phyloP scores from a whole-genome alignment of 2,113 vertebrate species.

The Cebus imitator region DNA sequence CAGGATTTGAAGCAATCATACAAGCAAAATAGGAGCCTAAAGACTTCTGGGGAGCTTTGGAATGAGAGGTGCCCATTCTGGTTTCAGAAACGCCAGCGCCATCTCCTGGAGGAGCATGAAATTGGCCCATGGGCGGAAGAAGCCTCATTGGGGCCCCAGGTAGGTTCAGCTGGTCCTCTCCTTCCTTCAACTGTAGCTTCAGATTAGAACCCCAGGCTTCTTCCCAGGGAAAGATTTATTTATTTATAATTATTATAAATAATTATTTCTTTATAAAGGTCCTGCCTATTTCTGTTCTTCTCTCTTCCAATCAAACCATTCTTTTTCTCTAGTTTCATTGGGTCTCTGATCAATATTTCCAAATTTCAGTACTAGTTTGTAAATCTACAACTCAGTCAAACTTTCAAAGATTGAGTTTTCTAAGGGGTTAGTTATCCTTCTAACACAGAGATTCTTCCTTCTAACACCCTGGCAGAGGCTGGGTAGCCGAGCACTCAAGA shows the following conservation, averaged over 20 bases:
- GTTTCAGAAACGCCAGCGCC: background rate
- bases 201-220: background rate
- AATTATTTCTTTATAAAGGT: background rate
- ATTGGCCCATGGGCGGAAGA: background rate
- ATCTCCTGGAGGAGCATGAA: background rate
- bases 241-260: background rate
- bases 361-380: background rate
- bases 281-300: background rate
- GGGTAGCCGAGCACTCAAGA: accelerated
- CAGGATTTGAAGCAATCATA: background rate
- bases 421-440: background rate
- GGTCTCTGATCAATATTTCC: background rate
- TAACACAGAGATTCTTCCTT: background rate
- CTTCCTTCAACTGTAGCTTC: background rate
- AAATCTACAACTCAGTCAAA: background rate
- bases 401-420: background rate
- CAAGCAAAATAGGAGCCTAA: background rate
- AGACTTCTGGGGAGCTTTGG: background rate
- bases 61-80: accelerated
- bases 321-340: background rate
- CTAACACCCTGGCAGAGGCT: background rate
- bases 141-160: too few species aligned
- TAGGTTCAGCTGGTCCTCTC: accelerated
- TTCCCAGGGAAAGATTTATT: too few species aligned
- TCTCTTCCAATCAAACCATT: background rate